phyloP scores from a whole-genome alignment of 2,113 vertebrate species.

The Pipra filicauda region DNA sequence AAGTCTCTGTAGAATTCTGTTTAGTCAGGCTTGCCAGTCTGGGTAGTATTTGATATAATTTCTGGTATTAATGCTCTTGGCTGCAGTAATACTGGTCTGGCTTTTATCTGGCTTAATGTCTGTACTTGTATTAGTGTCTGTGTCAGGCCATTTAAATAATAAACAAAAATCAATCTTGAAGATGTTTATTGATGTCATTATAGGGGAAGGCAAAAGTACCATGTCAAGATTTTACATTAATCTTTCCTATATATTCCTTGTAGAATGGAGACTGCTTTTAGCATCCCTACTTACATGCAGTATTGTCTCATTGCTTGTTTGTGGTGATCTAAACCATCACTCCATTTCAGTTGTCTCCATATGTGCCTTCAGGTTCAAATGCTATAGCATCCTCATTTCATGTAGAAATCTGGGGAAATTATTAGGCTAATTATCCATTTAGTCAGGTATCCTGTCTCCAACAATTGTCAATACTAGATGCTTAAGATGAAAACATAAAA shows the following conservation, averaged over 20 bases:
- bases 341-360: not conserved
- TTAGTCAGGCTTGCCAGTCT: not conserved
- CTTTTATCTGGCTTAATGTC: not conserved
- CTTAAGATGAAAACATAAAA: not conserved
- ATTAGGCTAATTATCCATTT: constrained; percentile 5
- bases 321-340: not conserved
- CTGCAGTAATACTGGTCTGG: not conserved
- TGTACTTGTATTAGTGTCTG: not conserved
- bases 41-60: not conserved
- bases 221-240: not conserved
- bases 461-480: not conserved
- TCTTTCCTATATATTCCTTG: not conserved
- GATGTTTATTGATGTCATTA: constrained; percentile 6
- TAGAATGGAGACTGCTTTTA: not conserved
- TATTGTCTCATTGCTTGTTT: not conserved
- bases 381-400: not conserved
- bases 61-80: not conserved
- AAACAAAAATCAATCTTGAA: constrained; percentile 29
- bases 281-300: not conserved
- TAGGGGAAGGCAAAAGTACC: not conserved
- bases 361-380: not conserved
- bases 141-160: constrained; percentile 26
- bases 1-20: not conserved
- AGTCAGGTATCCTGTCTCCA: not conserved
- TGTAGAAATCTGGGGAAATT: not conserved